phyloP scores from a whole-genome alignment of 2,113 vertebrate genomes.

The Passer domesticus region DNA sequence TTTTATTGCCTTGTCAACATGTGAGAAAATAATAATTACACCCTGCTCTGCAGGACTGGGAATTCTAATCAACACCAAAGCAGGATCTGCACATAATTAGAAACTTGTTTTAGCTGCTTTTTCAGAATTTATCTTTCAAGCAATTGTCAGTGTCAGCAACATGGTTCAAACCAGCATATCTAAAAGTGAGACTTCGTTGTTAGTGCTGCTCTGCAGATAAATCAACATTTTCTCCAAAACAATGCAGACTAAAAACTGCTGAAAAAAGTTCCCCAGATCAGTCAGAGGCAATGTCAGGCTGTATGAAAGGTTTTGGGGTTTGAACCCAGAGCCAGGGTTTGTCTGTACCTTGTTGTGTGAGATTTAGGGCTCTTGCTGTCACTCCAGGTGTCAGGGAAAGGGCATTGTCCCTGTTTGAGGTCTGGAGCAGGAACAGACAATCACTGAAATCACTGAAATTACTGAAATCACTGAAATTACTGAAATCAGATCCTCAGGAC shows the following conservation, averaged over 20 bases:
- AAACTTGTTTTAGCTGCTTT: conserved; percentile 14
- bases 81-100: conserved; percentile 45
- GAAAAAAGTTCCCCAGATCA: background rate
- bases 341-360: background rate
- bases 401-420: background rate
- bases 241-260: background rate
- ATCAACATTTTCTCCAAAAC: background rate
- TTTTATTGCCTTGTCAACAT: conserved; percentile 15
- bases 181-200: background rate
- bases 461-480: no score
- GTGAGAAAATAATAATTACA: conserved; percentile 54
- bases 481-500: background rate
- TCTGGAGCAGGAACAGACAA: background rate
- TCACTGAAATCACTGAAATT: no score
- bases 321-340: background rate
- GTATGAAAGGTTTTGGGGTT: background rate
- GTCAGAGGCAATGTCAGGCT: background rate
- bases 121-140: background rate
- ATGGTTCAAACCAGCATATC: background rate
- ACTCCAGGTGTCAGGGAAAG: background rate
- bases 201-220: background rate
- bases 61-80: conserved; percentile 53
- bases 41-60: conserved; percentile 15
- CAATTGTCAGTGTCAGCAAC: background rate
- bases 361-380: background rate